These are phyloP conservation scores for Euura saliciscinereae DNA, from an alignment of 1,140 invertebrate species.

Conservation along the genomic window DNA sequence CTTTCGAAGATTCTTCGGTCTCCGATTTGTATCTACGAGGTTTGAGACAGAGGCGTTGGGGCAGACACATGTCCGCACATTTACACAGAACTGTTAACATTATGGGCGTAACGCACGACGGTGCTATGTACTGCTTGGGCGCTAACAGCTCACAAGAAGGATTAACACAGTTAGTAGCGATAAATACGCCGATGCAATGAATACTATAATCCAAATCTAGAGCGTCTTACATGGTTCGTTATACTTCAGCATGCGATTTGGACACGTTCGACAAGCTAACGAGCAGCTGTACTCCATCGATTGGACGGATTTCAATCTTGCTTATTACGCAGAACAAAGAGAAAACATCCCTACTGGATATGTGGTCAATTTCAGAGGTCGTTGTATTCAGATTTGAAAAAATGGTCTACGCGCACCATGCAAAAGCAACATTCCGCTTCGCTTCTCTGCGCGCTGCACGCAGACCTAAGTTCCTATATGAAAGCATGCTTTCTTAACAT, in stretches of 20 bases:
- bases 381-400: too few species aligned
- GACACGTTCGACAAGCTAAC: slow-evolving; percentile 26
- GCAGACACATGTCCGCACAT: slow-evolving; percentile 34
- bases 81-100: slow-evolving; percentile 46
- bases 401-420: too few species aligned
- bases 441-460: too few species aligned
- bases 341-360: slow-evolving; percentile 17
- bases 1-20: slow-evolving; percentile 40
- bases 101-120: slow-evolving; percentile 47
- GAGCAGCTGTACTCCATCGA: slow-evolving; percentile 21
- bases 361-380: slow-evolving; percentile 22
- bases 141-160: slow-evolving; percentile 49
- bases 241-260: slow-evolving; percentile 32
- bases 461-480: too few species aligned
- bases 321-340: slow-evolving; percentile 21
- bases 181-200: too few species aligned
- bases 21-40: slow-evolving; percentile 58
- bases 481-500: not conserved
- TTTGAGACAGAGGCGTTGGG: slow-evolving; percentile 59
- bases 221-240: not conserved
- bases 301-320: slow-evolving; percentile 22
- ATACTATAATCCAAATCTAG: too few species aligned
- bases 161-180: slow-evolving; percentile 54
- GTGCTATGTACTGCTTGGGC: slow-evolving; percentile 52
- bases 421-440: too few species aligned